These are phyloP conservation scores for Ophion ellenae DNA, from an alignment of 2,888 invertebrate species.

Conservation along the genomic window DNA sequence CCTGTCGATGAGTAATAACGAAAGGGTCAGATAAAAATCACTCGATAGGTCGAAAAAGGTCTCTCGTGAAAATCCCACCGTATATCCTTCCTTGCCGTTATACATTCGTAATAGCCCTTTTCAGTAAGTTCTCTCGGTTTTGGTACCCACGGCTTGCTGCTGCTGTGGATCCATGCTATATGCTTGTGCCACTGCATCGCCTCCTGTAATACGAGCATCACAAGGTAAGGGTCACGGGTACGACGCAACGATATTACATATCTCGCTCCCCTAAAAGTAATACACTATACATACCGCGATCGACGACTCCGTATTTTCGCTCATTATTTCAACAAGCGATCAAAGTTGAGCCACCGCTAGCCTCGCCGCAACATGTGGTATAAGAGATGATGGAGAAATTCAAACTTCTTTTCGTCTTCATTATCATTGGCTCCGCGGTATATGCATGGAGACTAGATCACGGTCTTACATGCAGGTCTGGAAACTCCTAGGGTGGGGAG, in stretches of 20 bases:
- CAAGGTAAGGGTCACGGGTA: not conserved
- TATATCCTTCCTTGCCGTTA: constrained; percentile 68
- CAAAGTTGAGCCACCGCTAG: not conserved
- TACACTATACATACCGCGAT: not conserved
- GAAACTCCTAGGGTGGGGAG: too few species aligned
- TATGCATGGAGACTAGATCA: too few species aligned
- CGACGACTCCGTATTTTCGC: not conserved
- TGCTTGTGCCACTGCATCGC: constrained; percentile 72
- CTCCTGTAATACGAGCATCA: not conserved
- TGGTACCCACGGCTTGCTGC: constrained; percentile 35
- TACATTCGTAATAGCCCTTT: constrained; percentile 71
- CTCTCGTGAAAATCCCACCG: constrained; percentile 67
- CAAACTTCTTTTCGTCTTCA: too few species aligned
- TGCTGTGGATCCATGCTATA: constrained; percentile 64
- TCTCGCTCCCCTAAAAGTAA: not conserved
- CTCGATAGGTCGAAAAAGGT: not conserved
- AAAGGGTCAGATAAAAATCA: not conserved
- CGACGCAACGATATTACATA: not conserved
- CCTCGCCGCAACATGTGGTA: too few species aligned
- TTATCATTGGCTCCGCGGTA: too few species aligned
- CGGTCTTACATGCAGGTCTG: too few species aligned
- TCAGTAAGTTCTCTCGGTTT: constrained; percentile 68
- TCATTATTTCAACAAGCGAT: not conserved
- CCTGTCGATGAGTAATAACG: constrained; percentile 71
- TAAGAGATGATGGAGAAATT: too few species aligned